Percentiles rank a stretch among this genome's conserved stretches.
These are phyloP conservation scores for Xylota sylvarum DNA, from an alignment of 2,888 invertebrate genomes.

Conservation along the genomic window DNA sequence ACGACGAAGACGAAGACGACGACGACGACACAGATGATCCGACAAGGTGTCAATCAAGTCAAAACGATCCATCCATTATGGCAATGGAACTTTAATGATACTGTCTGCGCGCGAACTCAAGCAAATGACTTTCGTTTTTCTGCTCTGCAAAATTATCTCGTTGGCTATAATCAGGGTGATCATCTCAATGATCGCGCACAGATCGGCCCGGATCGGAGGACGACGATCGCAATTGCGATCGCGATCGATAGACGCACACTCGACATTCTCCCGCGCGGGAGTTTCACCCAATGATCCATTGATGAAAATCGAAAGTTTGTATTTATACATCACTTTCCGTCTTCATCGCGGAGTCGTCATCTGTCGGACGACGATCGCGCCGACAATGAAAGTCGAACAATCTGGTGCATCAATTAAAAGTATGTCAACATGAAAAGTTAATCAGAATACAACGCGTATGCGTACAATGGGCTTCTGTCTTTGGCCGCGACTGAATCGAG, in stretches of 20 bases:
- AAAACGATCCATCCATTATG: conserved; percentile 75
- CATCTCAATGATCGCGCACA: conserved; percentile 48
- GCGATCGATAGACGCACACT: conserved; percentile 61
- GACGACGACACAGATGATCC: conserved; percentile 66
- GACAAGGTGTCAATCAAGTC: conserved; percentile 76
- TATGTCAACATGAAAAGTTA: conserved; percentile 76
- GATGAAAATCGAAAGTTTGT: conserved; percentile 77
- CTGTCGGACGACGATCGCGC: conserved; percentile 28
- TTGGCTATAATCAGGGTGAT: conserved; percentile 67
- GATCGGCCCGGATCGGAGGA: conserved; percentile 10
- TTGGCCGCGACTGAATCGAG: background rate
- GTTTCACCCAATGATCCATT: conserved; percentile 76
- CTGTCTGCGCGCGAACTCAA: conserved; percentile 71
- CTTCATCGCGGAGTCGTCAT: conserved; percentile 53
- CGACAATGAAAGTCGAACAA: conserved; percentile 77
- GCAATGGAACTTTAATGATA: conserved; percentile 77
- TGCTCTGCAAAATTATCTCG: conserved; percentile 60
- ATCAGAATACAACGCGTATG: conserved; percentile 67
- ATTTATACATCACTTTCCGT: conserved; percentile 74
- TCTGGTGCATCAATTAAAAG: conserved; percentile 77
- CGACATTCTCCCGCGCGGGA: conserved; percentile 30
- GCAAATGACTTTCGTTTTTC: conserved; percentile 76
- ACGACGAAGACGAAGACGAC: conserved; percentile 40
- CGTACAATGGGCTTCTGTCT: conserved; percentile 57
- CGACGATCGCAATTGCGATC: conserved; percentile 48